Percentiles rank a stretch among this genome's conserved stretches.
phyloP scores from a whole-genome alignment of 2,113 vertebrate genomes.

The Motacilla tschutschensis region DNA sequence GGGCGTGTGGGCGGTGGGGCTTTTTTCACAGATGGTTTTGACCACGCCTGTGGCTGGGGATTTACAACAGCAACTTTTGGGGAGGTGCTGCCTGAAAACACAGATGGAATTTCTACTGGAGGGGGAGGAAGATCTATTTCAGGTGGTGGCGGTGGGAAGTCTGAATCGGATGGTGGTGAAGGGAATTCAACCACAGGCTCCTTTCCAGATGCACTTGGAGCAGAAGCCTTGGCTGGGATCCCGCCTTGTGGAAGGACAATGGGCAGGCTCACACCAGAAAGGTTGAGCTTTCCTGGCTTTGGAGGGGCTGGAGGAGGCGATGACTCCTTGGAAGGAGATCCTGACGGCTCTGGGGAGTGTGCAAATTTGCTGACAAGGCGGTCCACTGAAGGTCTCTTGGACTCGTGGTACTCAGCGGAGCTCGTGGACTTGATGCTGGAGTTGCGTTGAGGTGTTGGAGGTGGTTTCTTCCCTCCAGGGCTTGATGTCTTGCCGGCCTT shows the following conservation, averaged over 20 bases:
- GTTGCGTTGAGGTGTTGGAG: conserved; percentile 89
- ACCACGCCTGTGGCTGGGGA: conserved; percentile 89
- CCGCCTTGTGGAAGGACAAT: conserved; percentile 77
- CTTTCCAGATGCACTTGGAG: conserved; percentile 58
- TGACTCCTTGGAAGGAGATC: conserved; percentile 81
- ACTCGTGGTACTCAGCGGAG: conserved; percentile 81
- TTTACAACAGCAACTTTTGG: conserved; percentile 90
- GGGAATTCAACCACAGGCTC: conserved; percentile 81
- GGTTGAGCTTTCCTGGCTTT: conserved; percentile 92
- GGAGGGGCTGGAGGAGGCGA: conserved; percentile 84
- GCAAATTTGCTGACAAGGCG: conserved; percentile 90
- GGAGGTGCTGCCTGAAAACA: conserved; percentile 75
- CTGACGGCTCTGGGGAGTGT: conserved; percentile 68
- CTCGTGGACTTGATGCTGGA: conserved; percentile 84
- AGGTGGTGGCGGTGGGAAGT: conserved; percentile 88
- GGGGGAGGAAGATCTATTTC: conserved; percentile 87
- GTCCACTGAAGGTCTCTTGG: conserved; percentile 83
- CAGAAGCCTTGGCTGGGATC: conserved; percentile 16
- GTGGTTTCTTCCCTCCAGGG: conserved; percentile 84
- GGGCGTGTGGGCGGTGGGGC: conserved; percentile 84
- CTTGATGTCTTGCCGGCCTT: conserved; percentile 78
- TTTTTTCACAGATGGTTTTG: conserved; percentile 85
- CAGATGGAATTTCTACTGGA: conserved; percentile 68
- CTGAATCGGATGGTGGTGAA: conserved; percentile 85
- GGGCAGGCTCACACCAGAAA: conserved; percentile 82